phyloP scores from a whole-genome alignment of 2,113 vertebrate genomes.

The Myotis brandtii region DNA sequence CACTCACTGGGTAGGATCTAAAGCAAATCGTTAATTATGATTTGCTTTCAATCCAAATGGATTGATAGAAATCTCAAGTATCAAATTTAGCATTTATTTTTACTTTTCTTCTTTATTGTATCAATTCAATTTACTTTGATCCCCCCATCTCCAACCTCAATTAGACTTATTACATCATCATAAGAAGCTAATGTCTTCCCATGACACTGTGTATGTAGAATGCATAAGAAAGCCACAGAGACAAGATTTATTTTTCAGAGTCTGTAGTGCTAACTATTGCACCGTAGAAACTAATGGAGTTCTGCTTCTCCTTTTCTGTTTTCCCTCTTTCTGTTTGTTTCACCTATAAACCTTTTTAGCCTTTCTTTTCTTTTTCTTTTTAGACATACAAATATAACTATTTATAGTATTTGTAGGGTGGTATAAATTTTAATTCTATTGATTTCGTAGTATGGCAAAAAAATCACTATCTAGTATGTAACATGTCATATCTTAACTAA shows the following conservation, averaged over 20 bases:
- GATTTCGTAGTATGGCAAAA: background rate
- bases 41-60: background rate
- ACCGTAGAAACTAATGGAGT: background rate
- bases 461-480: background rate
- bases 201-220: constrained; percentile 14
- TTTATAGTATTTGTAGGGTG: background rate
- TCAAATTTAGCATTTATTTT: constrained; percentile 62
- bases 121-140: constrained; percentile 61
- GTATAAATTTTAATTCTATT: background rate
- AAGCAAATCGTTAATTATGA: constrained; percentile 16
- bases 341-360: background rate
- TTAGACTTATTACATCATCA: constrained; percentile 37
- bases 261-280: background rate
- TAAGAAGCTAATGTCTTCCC: constrained; percentile 46
- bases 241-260: constrained; percentile 38
- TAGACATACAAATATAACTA: background rate
- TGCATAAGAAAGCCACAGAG: background rate
- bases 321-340: background rate
- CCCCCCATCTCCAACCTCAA: background rate
- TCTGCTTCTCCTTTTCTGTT: background rate
- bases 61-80: constrained; percentile 53
- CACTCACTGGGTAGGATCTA: background rate
- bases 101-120: constrained; percentile 22
- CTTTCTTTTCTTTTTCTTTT: background rate
- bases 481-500: background rate